Evolutionary conservation across 2,888 invertebrate species (phyloP), one percentile per base, ranked within the genome.

Genomic region (Pyrocoelia pectoralis): DNA sequence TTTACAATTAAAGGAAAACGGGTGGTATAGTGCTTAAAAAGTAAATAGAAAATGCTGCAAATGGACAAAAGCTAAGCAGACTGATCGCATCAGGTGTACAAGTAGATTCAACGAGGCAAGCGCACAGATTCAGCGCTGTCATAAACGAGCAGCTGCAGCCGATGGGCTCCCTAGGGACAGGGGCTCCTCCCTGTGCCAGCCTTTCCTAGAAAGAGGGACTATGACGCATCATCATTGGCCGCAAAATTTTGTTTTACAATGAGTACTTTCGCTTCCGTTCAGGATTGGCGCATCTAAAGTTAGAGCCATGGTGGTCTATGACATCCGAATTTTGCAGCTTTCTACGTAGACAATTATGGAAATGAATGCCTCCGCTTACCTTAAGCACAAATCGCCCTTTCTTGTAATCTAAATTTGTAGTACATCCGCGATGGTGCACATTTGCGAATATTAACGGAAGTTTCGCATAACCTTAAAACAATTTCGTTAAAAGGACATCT

Each of bases 371-470:
- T 72, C 75, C 73, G 77, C 76, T 77, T 74, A 78, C 76, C 76
- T 77, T 72, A 73, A 76, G 77, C 71, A 73, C 56, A 57, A 57
- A 51, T 65, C 56, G 64, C 66, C 67, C 70, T 69, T 65, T 69
- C 69, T 68, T 67, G 62, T 57, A 58, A 67, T 41, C 61, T 63
- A 68, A 62, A 70, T 70, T 66, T 69, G 68, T 68, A 58, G 65
- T 60, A 66, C 49, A 46, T 59, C 46, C 43, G 48, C 59, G 56
- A 56, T 51, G 66, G 66, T 61, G 79, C 78, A 77, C 79, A 78
- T 79, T 79, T 78, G 70, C 72, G 72, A 74, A 72, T 74, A 72
- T 76, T 76, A 75, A 74, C 74, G 74, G 76, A 76, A 76, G 72
- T 63, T 60, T 41, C 33, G 61, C 51, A 40, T 33, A 54, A 33